Evolutionary conservation across 1,140 invertebrate species (phyloP).

Genomic region (Plectrocnemia conspersa): DNA sequence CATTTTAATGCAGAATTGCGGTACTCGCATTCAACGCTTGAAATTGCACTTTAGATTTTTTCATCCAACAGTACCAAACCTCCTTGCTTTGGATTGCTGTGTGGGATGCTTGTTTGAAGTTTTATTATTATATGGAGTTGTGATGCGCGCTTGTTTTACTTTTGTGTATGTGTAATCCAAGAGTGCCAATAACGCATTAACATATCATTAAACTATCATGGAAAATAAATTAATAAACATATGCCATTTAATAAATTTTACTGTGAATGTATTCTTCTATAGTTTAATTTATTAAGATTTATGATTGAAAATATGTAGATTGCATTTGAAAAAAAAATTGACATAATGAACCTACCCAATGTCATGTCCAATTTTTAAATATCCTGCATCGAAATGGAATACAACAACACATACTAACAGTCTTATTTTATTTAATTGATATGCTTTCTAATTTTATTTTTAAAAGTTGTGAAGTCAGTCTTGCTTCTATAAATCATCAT

Average conservation of each 20-base stretch:
- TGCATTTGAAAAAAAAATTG: neutral
- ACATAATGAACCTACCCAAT: neutral
- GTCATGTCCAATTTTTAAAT: neutral
- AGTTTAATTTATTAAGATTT: too few relatives aligned
- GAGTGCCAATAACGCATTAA: too few relatives aligned
- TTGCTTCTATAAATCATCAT: neutral
- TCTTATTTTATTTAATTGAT: neutral
- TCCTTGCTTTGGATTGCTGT: neutral
- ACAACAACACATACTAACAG: neutral
- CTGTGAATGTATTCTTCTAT: too few relatives aligned
- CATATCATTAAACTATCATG: too few relatives aligned
- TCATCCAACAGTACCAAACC: neutral
- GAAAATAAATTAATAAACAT: too few relatives aligned
- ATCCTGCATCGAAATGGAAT: neutral
- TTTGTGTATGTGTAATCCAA: too few relatives aligned
- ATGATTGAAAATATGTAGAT: too few relatives aligned
- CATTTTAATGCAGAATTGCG: neutral
- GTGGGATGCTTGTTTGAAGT: neutral
- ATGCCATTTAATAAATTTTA: too few relatives aligned
- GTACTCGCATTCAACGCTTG: neutral
- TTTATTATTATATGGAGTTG: neutral
- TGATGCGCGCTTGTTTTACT: too few relatives aligned
- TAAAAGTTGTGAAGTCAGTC: too few relatives aligned
- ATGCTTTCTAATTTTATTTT: too few relatives aligned
- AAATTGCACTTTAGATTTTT: neutral